A percentile compares a stretch with the other conserved stretches of the same genome.
phyloP scores from a whole-genome alignment of 2,113 vertebrate species.

The Pachycephala philippinensis region DNA sequence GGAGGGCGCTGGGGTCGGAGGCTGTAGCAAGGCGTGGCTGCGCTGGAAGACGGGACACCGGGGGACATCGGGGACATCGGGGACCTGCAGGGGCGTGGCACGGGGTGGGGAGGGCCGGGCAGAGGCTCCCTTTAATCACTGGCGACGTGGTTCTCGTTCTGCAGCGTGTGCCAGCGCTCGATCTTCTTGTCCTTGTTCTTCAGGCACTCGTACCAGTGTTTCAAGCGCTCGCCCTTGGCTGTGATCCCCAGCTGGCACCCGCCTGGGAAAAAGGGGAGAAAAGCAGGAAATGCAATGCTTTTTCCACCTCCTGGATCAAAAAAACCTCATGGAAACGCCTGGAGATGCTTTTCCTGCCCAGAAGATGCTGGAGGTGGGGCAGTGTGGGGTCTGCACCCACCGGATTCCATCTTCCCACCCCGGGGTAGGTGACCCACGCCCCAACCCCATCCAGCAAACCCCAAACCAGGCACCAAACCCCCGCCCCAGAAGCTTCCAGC shows the following conservation, averaged over 20 bases:
- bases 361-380: not conserved
- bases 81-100: slow-evolving; percentile 16
- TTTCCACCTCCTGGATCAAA: not conserved
- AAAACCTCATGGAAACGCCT: not conserved
- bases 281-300: rapidly evolving
- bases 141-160: slow-evolving; percentile 85
- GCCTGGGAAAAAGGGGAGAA: slow-evolving; percentile 41
- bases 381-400: rapidly evolving
- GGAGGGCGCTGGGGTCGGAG: not conserved
- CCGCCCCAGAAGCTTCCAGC: not conserved
- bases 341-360: not conserved
- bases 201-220: slow-evolving; percentile 98
- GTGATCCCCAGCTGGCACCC: slow-evolving; percentile 94
- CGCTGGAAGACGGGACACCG: slow-evolving; percentile 37
- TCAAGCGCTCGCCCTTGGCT: slow-evolving; percentile 93
- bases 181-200: slow-evolving; percentile 99
- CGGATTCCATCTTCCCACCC: not conserved
- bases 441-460: rapidly evolving
- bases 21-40: slow-evolving; percentile 14
- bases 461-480: rapidly evolving
- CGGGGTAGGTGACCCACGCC: rapidly evolving
- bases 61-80: not conserved
- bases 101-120: not conserved
- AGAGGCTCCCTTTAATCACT: slow-evolving; percentile 78
- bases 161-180: slow-evolving; percentile 95